A percentile compares a stretch with the other conserved stretches of the same genome.
These are phyloP conservation scores for Aplysia californica DNA, from an alignment of 1,140 invertebrate species.

Conservation along the genomic window DNA sequence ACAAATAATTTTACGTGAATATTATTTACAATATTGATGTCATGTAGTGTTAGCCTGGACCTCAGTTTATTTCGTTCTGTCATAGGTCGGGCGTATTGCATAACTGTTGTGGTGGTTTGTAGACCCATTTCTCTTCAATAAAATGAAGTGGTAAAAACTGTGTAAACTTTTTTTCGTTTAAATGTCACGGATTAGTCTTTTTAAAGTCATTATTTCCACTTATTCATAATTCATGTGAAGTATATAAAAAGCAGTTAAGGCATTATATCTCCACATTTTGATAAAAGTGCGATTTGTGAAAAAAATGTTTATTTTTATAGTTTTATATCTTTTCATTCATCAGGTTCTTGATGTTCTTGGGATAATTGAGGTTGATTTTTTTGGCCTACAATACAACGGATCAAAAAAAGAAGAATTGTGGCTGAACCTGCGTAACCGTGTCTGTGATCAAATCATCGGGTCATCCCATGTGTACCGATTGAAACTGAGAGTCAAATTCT, in stretches of 20 bases:
- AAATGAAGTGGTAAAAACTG: too few relatives aligned
- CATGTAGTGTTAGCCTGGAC: too few relatives aligned
- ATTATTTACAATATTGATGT: too few relatives aligned
- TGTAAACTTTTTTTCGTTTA: too few relatives aligned
- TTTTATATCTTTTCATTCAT: background rate
- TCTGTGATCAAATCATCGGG: constrained; percentile 76
- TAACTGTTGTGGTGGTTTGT: too few relatives aligned
- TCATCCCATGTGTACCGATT: constrained; percentile 71
- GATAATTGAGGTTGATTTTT: constrained; percentile 88
- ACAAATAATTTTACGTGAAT: too few relatives aligned
- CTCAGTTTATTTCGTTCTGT: too few relatives aligned
- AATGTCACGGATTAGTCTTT: too few relatives aligned
- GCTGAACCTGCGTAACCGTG: constrained; percentile 86
- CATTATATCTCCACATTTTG: background rate
- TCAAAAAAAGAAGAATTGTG: constrained; percentile 81
- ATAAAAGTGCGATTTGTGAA: background rate
- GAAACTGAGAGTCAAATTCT: constrained; percentile 84
- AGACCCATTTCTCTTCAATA: too few relatives aligned
- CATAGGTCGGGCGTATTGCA: too few relatives aligned
- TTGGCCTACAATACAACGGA: constrained; percentile 79
- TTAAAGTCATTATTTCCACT: too few relatives aligned
- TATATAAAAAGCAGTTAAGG: background rate
- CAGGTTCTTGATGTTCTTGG: constrained; percentile 85
- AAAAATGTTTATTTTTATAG: background rate
- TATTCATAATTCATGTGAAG: too few relatives aligned